Percentiles rank a stretch among this genome's conserved stretches.
phyloP scores from a whole-genome alignment of 2,888 invertebrate genomes.

The Ophion obscuratus region DNA sequence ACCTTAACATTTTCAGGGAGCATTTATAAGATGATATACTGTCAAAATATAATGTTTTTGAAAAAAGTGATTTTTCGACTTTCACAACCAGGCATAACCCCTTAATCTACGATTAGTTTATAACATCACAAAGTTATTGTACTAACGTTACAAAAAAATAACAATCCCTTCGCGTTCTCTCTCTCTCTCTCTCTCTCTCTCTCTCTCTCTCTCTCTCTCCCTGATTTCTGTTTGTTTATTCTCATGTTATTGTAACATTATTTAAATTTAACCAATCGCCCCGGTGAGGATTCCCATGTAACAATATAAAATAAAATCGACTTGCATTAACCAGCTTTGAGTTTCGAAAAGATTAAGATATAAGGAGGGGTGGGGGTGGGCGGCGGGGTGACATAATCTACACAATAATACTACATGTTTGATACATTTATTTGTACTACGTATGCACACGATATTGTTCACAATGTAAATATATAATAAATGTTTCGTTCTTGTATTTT shows the following conservation, averaged over 20 bases:
- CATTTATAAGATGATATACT: too few species aligned
- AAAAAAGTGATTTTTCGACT: too few species aligned
- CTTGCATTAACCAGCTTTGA: constrained; percentile 35
- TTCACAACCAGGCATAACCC: too few species aligned
- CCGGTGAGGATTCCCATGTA: constrained; percentile 16
- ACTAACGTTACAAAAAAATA: constrained; percentile 21
- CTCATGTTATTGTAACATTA: constrained; percentile 31
- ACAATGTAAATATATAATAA: constrained; percentile 70
- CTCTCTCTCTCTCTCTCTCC: too few species aligned
- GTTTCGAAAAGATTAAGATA: constrained; percentile 40
- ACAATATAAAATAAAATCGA: constrained; percentile 5
- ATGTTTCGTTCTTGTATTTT: constrained; percentile 77
- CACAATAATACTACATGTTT: constrained; percentile 50
- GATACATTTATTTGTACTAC: constrained; percentile 67
- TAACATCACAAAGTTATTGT: constrained; percentile 6
- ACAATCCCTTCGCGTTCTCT: neutral
- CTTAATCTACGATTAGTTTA: neutral
- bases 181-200: neutral
- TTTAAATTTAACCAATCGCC: constrained; percentile 4
- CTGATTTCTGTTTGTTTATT: constrained; percentile 9
- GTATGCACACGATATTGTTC: constrained; percentile 51
- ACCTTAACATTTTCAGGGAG: too few species aligned
- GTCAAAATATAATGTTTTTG: constrained; percentile 19
- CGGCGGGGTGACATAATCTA: constrained; percentile 19
- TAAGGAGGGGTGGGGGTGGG: constrained; percentile 48